phyloP scores from a whole-genome alignment of 1,140 invertebrate genomes.

The Asobara japonica region DNA sequence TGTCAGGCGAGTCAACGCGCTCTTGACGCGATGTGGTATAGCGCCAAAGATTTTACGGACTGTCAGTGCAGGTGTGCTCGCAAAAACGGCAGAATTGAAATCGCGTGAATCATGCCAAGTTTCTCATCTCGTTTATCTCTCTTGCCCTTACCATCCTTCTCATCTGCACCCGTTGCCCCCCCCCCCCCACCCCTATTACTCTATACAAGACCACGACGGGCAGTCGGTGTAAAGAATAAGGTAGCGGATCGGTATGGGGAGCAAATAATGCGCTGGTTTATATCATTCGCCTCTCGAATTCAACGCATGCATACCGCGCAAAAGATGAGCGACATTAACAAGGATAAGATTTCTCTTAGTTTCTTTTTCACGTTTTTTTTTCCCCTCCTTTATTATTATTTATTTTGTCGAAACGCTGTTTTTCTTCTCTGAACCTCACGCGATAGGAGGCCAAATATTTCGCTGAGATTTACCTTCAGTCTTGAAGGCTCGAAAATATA shows the following conservation, averaged over 20 bases:
- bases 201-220: not conserved
- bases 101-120: conserved; percentile 39
- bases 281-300: conserved; percentile 27
- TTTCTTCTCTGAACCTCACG: not conserved
- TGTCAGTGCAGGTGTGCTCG: conserved; percentile 38
- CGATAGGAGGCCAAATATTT: conserved; percentile 16
- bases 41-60: conserved; percentile 38
- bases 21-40: conserved; percentile 25
- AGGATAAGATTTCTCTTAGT: conserved; percentile 26
- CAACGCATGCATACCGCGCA: conserved; percentile 23
- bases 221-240: conserved; percentile 25
- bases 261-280: conserved; percentile 25
- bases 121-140: not conserved
- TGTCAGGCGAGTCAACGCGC: conserved; percentile 27
- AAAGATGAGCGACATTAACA: conserved; percentile 38
- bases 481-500: not conserved
- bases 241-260: conserved; percentile 26
- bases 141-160: not conserved
- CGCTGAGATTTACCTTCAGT: conserved; percentile 10
- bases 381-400: not conserved
- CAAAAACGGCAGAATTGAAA: conserved; percentile 36
- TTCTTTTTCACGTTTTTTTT: not conserved
- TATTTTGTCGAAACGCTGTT: not conserved
- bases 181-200: not conserved
- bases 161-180: not conserved